Percentiles rank a stretch among this genome's conserved stretches.
phyloP scores from a whole-genome alignment of 2,113 vertebrate genomes.

The Macroglossus sobrinus region DNA sequence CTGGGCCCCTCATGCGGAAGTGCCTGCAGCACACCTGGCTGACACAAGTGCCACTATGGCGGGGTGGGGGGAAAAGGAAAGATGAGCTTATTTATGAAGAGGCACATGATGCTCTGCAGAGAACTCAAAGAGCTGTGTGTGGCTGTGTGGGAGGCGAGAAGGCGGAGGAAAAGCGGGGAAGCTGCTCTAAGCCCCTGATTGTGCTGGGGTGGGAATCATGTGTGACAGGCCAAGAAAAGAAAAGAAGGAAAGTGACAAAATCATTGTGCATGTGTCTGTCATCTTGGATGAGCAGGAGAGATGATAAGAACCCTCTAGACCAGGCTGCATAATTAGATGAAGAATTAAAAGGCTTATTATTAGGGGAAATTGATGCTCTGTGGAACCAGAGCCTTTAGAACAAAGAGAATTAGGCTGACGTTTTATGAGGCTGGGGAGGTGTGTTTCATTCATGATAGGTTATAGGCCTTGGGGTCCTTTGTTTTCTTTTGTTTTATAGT shows the following conservation, averaged over 20 bases:
- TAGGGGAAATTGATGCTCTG: not conserved
- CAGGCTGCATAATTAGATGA: not conserved
- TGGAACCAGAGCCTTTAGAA: constrained; percentile 41
- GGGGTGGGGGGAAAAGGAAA: not conserved
- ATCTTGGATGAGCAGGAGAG: constrained; percentile 24
- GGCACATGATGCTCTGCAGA: not conserved
- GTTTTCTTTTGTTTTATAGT: constrained; percentile 11
- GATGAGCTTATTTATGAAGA: not conserved
- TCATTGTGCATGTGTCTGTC: constrained; percentile 21
- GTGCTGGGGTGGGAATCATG: not conserved
- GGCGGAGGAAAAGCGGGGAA: not conserved
- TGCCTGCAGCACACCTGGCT: not conserved
- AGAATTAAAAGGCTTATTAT: constrained; percentile 37
- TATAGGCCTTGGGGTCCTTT: not conserved
- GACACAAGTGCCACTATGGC: not conserved
- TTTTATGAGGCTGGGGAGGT: not conserved
- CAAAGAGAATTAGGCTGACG: constrained; percentile 3
- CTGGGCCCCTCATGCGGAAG: not conserved
- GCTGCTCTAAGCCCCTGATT: not conserved
- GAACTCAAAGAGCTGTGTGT: not conserved
- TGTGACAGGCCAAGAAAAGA: not conserved
- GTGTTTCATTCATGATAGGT: not conserved
- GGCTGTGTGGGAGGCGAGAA: not conserved
- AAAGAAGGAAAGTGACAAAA: constrained; percentile 47
- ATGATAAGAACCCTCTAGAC: constrained; percentile 40